Base-by-base conservation (phyloP, 2,888 invertebrate genomes). In the Caenorhabditis zanzibari region DNA sequence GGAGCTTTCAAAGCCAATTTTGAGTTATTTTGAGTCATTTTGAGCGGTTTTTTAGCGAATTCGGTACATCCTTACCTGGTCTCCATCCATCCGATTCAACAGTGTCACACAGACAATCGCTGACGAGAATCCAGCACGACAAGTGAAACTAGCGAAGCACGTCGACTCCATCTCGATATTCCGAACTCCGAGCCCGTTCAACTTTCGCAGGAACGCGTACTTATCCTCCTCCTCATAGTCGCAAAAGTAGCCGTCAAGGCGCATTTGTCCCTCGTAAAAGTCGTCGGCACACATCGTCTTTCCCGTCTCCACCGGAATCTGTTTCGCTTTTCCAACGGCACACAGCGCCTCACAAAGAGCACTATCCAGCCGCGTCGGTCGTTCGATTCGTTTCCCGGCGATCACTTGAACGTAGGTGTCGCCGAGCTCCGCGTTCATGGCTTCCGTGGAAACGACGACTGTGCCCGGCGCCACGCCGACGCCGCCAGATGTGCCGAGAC, bases 221-320 rank as follows among this genome's bases (percentile, higher is more conserved):
- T 97, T 97, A 86, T 98, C 97, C n/a, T 94, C 93, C 92, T 96
- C 96, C 2, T 95, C 95, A 93, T 96, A 97, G 90, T 97, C 96
- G 93, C 98, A 98, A 93, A 98, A 97, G 5, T 97, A 97, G 1
- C 98, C 98, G 93, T 98, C 98, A 87, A 97, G 93, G 54, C 98
- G 95, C 22, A 96, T 97, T 94, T 98, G 98, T 38, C 97, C 97
- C 95, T 99, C 98, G 93, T 98, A 99, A 93, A 99, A 99, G 93
- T 98, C 98, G 92, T 96, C 95, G 12, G 98, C 96, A 93, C 98
- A 97, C 95, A 98, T 95, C 0, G 98, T 99, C 92, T 96, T 96
- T 61, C 98, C 99, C 66, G 95, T 94, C 49, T 96, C 95, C 0
- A 96, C 96, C 72, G 96, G 4, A 22, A 93, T 92, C 3, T 85